phyloP scores from a whole-genome alignment of 1,140 invertebrate species.

The Dreissena rostriformis region DNA sequence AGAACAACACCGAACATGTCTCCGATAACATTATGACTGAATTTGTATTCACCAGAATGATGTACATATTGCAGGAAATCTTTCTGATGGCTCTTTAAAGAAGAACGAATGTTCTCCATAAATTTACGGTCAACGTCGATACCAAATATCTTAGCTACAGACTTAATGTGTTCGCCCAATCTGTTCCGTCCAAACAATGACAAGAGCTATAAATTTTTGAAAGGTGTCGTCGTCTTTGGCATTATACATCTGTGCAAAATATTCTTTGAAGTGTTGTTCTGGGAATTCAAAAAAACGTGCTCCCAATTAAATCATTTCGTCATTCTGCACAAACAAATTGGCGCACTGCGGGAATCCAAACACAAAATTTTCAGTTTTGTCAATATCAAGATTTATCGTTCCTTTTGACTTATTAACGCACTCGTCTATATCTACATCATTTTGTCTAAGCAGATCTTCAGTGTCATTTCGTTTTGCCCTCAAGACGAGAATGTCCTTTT shows the following conservation, averaged over 20 bases:
- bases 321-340: conserved; percentile 19
- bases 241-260: background rate
- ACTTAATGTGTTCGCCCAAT: background rate
- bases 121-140: background rate
- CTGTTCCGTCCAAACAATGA: background rate
- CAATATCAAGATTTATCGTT: background rate
- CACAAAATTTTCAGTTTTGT: too few species aligned
- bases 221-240: background rate
- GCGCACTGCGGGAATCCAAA: conserved; percentile 35
- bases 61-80: background rate
- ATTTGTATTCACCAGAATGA: conserved; percentile 4
- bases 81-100: background rate
- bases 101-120: background rate
- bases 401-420: background rate
- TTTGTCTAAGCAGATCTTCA: too few species aligned
- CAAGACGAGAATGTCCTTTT: background rate
- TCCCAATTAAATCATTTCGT: conserved; percentile 1
- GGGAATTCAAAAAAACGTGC: conserved; percentile 1
- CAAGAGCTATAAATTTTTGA: conserved; percentile 6
- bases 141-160: background rate
- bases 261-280: conserved; percentile 5
- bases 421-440: too few species aligned
- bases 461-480: background rate
- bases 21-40: conserved; percentile 8
- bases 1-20: conserved; percentile 33